Evolutionary conservation across 1,140 invertebrate genomes (phyloP), one percentile per base, ranked within the genome.

Genomic region (Thaumetopoea pityocampa): DNA sequence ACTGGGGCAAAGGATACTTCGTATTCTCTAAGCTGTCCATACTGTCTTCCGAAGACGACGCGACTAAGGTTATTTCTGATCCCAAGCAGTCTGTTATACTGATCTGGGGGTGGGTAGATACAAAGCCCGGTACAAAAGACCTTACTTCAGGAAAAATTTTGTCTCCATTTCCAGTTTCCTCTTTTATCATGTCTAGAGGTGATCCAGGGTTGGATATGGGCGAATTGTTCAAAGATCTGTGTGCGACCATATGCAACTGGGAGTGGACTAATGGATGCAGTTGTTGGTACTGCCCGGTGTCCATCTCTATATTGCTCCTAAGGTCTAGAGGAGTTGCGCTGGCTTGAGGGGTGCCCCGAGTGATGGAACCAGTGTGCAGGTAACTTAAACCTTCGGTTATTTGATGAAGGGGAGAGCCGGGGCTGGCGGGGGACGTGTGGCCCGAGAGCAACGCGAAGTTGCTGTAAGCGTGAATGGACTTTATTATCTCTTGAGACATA

Each of bases 11-110:
- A 2, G 70, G 63, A 29, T 85, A 85, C 26, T 80, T 80, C 1
- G 72, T 67, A 46, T 87, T 87, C 36, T 88, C 87, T 34, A 88
- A 50, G 28, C 87, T 88, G 28, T 90, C 90, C 46, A 90, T 87
- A 40, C 88, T 91, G 41, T 90, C 90, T 51, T 90, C 89, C 0
- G 88, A 89, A 0, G 90, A 91, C 3, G 90, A 89, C 1, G 91
- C 91, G 1, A 93, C 89, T 19, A 94, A 69, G 0, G 92, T 93
- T 1, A 94, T 90, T 73, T 94, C 93, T 10, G 91, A 93, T n/a
- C 93, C 94, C 18, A 93, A 85, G 42, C 94, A 94, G 71, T 97
- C 96, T 0, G 95, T 97, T 2, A 97, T 88, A 54, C 93, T 96
- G 49, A 97, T 97, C 79, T 96, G 94, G 0, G 96, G 95, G 63